Conservation (phyloP, 2,113 vertebrate species). For the Lagopus muta region DNA sequence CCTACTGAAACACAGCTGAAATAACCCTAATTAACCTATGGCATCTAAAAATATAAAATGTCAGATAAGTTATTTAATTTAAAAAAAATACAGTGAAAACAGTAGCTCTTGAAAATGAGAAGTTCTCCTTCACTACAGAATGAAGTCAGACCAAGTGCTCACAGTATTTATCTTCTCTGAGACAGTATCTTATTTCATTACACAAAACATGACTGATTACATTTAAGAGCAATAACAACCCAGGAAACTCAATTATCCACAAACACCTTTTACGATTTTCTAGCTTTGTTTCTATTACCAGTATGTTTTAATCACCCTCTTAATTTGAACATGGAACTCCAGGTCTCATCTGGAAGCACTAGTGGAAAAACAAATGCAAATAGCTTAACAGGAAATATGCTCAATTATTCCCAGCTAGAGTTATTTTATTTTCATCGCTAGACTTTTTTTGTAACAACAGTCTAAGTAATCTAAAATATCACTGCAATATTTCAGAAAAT, state of each 20-base stretch:
- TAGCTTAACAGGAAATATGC: background rate
- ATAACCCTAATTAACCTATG: constrained; percentile 12
- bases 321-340: background rate
- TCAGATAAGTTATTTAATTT: background rate
- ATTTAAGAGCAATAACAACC: background rate
- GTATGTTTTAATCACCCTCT: background rate
- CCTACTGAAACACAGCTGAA: background rate
- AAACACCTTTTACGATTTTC: background rate
- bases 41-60: background rate
- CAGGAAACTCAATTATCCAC: constrained; percentile 18
- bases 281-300: background rate
- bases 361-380: background rate
- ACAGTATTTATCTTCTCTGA: background rate
- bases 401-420: background rate
- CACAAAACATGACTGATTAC: constrained; percentile 4
- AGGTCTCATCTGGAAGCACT: constrained; percentile 4
- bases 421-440: background rate
- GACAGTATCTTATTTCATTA: background rate
- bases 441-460: background rate
- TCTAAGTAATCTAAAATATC: background rate
- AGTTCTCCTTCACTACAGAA: background rate
- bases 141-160: background rate
- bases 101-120: background rate
- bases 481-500: background rate
- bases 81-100: background rate